Evolutionary conservation across 2,113 vertebrate genomes (phyloP).

Genomic region (Ploceus nigricollis): DNA sequence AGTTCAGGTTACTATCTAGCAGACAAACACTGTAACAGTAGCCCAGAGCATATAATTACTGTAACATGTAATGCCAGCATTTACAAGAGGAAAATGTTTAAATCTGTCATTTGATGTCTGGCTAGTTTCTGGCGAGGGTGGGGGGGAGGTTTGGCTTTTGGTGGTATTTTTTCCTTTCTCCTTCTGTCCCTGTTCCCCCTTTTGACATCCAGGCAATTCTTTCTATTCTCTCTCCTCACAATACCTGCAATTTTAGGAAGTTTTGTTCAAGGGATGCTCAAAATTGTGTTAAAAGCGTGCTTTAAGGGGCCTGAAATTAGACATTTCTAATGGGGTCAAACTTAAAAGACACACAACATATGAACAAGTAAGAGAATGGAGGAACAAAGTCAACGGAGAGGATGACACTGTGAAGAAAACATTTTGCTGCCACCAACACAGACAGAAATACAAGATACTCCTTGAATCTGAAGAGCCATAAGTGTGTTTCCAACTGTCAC

Average conservation of each 20-base stretch:
- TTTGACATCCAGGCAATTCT: not conserved
- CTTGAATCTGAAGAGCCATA: not conserved
- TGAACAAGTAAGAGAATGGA: not conserved
- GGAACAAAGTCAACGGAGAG: not conserved
- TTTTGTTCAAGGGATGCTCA: not conserved
- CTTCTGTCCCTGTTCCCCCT: not conserved
- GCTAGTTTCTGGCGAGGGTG: not conserved
- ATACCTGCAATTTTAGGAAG: not conserved
- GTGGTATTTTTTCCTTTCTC: not conserved
- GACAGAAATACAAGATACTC: not conserved
- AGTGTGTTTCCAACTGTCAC: not conserved
- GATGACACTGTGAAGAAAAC: conserved; percentile 13
- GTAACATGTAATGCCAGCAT: conserved; percentile 36
- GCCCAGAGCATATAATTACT: conserved; percentile 49
- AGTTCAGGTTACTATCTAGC: conserved; percentile 41
- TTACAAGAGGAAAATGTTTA: conserved; percentile 49
- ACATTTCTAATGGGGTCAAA: not conserved
- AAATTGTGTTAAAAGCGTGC: not conserved
- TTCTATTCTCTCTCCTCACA: not conserved
- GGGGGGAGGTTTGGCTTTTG: not conserved
- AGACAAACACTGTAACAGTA: conserved; percentile 55
- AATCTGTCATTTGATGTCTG: conserved; percentile 51
- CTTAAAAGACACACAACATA: not conserved
- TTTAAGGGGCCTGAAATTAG: not conserved
- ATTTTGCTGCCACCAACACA: not conserved